Base-by-base conservation (phyloP, 2,113 vertebrate species). In the Myotis lucifugus region DNA sequence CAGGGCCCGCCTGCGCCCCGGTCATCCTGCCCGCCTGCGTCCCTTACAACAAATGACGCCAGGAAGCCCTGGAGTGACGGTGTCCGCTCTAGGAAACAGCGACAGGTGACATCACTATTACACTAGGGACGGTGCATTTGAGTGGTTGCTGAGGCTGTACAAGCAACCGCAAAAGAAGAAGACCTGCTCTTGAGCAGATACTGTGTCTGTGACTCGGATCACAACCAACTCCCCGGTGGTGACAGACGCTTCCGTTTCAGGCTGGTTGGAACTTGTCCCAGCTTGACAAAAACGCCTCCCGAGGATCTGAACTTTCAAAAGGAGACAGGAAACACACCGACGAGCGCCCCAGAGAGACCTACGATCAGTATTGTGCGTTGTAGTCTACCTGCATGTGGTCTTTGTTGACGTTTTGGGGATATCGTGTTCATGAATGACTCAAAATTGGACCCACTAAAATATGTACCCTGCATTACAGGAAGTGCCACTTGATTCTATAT, bases 21-120 rank as follows among this genome's bases (percentile, higher is more conserved):
- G 99, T 99, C 95, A 99, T 99, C 89, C 97, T 99, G 97, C 99
- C 99, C 8, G 98, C 99, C 96, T 99, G 99, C 25, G 99, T 99
- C 27, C 99, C 99, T 0, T 99, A 99, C 98, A 99, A 99, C 98
- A 99, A 99, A 98, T 99, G 98, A 99, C 37, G 82, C 78, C 50
- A 70, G 52, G 42, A 95, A 77, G 56, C 56, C 90, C 15, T 78
- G 84, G 92, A 91, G 90, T 0, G 74, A 97, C 97, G 95, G 61
- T 95, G 92, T 84, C 96, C 96, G 29, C 97, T 97, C 87, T 94
- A 97, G 95, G 95, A 97, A 97, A 93, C 61, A 96, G 92, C 94
- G 98, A 98, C 97, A 98, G 98, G 98, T 96, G 93, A 97, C 95
- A 72, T 95, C 97, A 79, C 89, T 90, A 91, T 97, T 97, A 95